Percentiles rank a stretch among this genome's conserved stretches.
These are phyloP conservation scores for Andrena haemorrhoa DNA, from an alignment of 2,888 invertebrate genomes.

Conservation along the genomic window DNA sequence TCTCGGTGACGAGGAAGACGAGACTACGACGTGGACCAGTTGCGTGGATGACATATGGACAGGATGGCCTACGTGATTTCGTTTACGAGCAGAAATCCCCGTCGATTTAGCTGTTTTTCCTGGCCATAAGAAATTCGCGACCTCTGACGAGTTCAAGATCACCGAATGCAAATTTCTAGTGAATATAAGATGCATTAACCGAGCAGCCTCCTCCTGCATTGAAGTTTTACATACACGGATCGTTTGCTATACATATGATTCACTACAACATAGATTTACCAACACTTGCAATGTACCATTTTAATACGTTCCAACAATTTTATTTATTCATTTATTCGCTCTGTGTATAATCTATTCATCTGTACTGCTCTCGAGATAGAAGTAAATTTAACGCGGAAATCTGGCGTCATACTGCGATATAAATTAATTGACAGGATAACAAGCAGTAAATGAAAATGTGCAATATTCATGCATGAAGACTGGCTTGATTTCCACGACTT, in stretches of 20 bases:
- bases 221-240: background rate
- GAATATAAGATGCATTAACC: constrained; percentile 38
- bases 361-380: background rate
- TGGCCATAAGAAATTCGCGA: background rate
- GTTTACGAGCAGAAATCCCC: background rate
- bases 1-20: background rate
- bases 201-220: background rate
- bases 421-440: background rate
- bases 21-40: background rate
- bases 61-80: constrained; percentile 3
- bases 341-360: too few species aligned
- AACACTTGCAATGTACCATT: too few species aligned
- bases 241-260: too few species aligned
- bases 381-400: background rate
- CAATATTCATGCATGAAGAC: background rate
- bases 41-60: background rate
- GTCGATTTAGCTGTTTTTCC: background rate
- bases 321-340: constrained; percentile 6
- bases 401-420: background rate
- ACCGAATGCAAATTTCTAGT: constrained; percentile 39
- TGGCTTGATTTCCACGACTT: background rate
- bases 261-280: too few species aligned
- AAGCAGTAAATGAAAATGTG: background rate
- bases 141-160: constrained; percentile 36
- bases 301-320: too few species aligned